These are phyloP conservation scores for Tauraco erythrolophus DNA, from an alignment of 2,113 vertebrate genomes.

Conservation along the genomic window DNA sequence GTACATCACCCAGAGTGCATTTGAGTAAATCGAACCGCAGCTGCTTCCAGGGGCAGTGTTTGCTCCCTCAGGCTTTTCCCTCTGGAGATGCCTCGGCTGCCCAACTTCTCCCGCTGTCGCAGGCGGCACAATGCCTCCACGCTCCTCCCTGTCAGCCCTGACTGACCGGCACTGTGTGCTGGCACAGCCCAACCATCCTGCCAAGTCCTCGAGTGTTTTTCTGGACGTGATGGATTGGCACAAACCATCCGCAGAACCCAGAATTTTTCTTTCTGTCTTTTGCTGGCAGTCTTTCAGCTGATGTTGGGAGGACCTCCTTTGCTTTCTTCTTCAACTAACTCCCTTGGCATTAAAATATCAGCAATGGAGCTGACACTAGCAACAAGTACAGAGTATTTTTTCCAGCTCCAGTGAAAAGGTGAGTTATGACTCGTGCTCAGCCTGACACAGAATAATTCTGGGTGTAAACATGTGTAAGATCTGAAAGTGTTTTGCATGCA, in stretches of 20 bases:
- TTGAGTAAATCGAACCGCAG: not conserved
- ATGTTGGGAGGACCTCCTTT: not conserved
- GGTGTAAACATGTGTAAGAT: not conserved
- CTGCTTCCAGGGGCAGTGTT: not conserved
- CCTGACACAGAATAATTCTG: not conserved
- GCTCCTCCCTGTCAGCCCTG: not conserved
- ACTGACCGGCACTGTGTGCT: not conserved
- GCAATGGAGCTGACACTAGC: not conserved
- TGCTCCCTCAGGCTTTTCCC: not conserved
- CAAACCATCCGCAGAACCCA: not conserved
- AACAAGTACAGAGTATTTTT: not conserved
- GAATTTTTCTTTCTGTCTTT: conserved; percentile 15
- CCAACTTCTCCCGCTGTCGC: not conserved
- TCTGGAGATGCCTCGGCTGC: not conserved
- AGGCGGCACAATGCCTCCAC: not conserved
- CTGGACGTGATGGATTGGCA: not conserved
- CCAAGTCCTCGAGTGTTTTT: not conserved
- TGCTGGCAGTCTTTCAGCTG: not conserved
- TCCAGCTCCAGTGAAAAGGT: not conserved
- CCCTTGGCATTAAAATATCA: not conserved
- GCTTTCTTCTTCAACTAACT: not conserved
- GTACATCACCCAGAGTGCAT: fast-evolving
- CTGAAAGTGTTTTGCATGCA: not conserved
- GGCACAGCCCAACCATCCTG: not conserved
- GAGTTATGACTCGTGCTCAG: conserved; percentile 13